A percentile compares a stretch with the other conserved stretches of the same genome.
phyloP scores from a whole-genome alignment of 2,888 invertebrate genomes.

The Microdon myrmicae region DNA sequence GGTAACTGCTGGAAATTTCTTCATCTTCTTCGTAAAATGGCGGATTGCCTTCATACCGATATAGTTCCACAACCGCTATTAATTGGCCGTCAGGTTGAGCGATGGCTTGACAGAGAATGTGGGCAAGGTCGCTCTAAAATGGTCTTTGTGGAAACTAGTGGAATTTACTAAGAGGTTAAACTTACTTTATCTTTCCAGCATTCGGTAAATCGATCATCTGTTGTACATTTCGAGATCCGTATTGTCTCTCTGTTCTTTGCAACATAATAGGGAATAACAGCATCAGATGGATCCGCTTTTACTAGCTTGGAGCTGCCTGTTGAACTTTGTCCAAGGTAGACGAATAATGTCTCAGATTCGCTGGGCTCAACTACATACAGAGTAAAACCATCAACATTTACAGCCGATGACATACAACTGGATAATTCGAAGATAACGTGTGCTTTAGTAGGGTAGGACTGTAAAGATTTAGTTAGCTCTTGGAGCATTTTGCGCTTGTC shows the following conservation, averaged over 20 bases:
- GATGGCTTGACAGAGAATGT: slow-evolving; percentile 73
- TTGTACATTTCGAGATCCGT: slow-evolving; percentile 65
- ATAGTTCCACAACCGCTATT: slow-evolving; percentile 76
- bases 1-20: slow-evolving; percentile 74
- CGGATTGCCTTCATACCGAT: slow-evolving; percentile 68
- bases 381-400: slow-evolving; percentile 75
- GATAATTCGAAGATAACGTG: slow-evolving; percentile 76
- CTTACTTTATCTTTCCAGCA: slow-evolving; percentile 64
- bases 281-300: slow-evolving; percentile 45
- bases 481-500: slow-evolving; percentile 74
- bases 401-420: slow-evolving; percentile 73
- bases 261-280: slow-evolving; percentile 62
- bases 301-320: slow-evolving; percentile 61
- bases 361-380: slow-evolving; percentile 70
- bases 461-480: slow-evolving; percentile 72
- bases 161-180: neutral
- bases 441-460: slow-evolving; percentile 72
- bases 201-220: slow-evolving; percentile 69
- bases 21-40: slow-evolving; percentile 76
- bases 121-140: slow-evolving; percentile 64
- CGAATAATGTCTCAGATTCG: slow-evolving; percentile 62
- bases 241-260: slow-evolving; percentile 68
- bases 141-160: neutral
- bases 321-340: slow-evolving; percentile 63
- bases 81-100: slow-evolving; percentile 73